phyloP scores from a whole-genome alignment of 2,113 vertebrate species.

The Fregetta grallaria region DNA sequence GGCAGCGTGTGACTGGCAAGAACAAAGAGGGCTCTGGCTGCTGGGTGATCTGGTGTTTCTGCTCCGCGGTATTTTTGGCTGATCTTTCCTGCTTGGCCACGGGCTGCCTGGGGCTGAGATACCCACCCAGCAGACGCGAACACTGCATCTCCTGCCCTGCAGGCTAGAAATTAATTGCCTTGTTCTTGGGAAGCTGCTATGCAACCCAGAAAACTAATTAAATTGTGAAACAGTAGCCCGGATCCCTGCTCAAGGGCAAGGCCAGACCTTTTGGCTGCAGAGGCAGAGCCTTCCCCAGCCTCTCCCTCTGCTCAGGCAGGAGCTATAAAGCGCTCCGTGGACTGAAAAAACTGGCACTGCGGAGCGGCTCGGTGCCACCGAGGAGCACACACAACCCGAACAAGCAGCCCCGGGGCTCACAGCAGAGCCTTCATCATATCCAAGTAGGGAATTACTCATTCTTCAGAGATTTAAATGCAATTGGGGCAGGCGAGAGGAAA shows the following conservation, averaged over 20 bases:
- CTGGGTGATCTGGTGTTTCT: not conserved
- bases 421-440: not conserved
- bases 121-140: not conserved
- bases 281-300: not conserved
- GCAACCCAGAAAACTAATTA: slow-evolving; percentile 20
- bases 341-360: not conserved
- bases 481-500: not conserved
- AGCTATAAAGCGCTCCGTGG: rapidly evolving
- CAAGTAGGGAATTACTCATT: slow-evolving; percentile 34
- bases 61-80: not conserved
- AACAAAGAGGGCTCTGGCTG: slow-evolving; percentile 12
- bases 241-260: slow-evolving; percentile 30
- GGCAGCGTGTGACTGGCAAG: not conserved
- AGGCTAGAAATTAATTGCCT: slow-evolving; percentile 1
- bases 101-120: not conserved
- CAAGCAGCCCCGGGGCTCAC: not conserved
- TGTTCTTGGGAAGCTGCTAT: not conserved
- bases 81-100: not conserved
- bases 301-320: not conserved
- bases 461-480: slow-evolving; percentile 20
- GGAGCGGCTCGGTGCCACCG: not conserved
- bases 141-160: not conserved
- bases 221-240: slow-evolving; percentile 29
- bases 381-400: not conserved
- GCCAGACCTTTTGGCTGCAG: slow-evolving; percentile 24